Evolutionary conservation across 2,797 vertebrate species (phyloP), one percentile per base, ranked within the genome.

Genomic region (Arrhamphus sclerolepis): DNA sequence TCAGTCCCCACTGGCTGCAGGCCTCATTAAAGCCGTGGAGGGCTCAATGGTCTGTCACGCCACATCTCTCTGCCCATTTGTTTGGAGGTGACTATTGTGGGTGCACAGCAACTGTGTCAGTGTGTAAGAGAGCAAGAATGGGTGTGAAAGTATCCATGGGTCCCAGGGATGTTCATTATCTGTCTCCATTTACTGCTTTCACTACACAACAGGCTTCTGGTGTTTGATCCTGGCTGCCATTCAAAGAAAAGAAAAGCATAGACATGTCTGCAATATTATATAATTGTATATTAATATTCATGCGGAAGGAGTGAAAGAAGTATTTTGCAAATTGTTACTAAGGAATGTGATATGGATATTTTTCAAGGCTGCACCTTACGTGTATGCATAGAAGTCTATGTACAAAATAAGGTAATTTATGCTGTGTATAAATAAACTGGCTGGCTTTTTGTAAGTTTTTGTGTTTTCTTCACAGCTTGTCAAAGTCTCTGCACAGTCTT

Each of bases 51-150:
- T 43, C 34, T 51, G 87, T 87, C 89, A 75, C 73, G 52, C 14
- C 49, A 38, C 75, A 84, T 85, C 78, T 78, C 62, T 66, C 66
- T 66, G 62, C 71, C 85, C 62, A 31, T 89, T 89, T 81, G 76
- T 88, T 85, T 85, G 62, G 7, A 11, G 67, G 52, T 46, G 72
- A 75, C 83, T 71, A 49, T 39, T 64, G 60, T 46, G 10, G 31
- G 40, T 11, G 24, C 11, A 38, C 6, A 11, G 43, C 4, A 34
- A 26, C 59, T 47, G 62, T 75, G 70, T 61, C 58, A 42, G 66
- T 62, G 52, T 67, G 60, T 42, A 40, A 54, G 64, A 41, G 48
- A 46, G 14, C 31, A 7, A 17, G 51, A 48, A 56, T 68, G 70
- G 82, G 70, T 71, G 78, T 57, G 64, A 60, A 28, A 39, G 80